These are phyloP conservation scores for Lepilemur septentrionalis DNA, from an alignment of 2,797 vertebrate species.

Conservation along the genomic window DNA sequence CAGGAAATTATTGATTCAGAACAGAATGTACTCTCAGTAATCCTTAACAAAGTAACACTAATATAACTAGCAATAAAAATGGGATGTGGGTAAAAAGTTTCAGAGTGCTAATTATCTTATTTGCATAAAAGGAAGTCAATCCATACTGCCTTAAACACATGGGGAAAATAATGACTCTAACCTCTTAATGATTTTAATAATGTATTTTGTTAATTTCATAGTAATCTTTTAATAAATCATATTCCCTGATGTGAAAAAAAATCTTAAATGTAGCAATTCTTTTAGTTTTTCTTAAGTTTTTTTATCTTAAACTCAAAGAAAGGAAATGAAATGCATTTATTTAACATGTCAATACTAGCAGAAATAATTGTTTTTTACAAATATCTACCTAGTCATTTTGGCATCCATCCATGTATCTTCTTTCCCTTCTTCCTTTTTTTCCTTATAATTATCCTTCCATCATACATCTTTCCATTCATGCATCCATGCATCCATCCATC, in stretches of 20 bases:
- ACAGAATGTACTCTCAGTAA: conserved; percentile 61
- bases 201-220: conserved; percentile 43
- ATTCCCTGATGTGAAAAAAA: not conserved
- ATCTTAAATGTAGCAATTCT: not conserved
- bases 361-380: not conserved
- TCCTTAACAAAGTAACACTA: conserved; percentile 65
- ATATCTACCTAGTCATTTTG: not conserved
- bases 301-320: not conserved
- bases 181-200: conserved; percentile 50
- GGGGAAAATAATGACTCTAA: conserved; percentile 43
- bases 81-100: conserved; percentile 56
- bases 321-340: not conserved
- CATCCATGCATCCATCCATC: not conserved
- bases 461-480: not conserved
- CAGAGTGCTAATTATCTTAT: conserved; percentile 67
- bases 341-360: not conserved
- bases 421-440: not conserved
- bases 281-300: not conserved
- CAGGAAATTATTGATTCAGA: conserved; percentile 65
- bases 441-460: not conserved
- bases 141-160: conserved; percentile 24
- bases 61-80: conserved; percentile 73
- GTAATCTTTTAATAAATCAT: conserved; percentile 41
- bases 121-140: conserved; percentile 65
- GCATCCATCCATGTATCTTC: not conserved